Conservation (phyloP, 1,140 invertebrate species). For the Hirudo medicinalis region DNA sequence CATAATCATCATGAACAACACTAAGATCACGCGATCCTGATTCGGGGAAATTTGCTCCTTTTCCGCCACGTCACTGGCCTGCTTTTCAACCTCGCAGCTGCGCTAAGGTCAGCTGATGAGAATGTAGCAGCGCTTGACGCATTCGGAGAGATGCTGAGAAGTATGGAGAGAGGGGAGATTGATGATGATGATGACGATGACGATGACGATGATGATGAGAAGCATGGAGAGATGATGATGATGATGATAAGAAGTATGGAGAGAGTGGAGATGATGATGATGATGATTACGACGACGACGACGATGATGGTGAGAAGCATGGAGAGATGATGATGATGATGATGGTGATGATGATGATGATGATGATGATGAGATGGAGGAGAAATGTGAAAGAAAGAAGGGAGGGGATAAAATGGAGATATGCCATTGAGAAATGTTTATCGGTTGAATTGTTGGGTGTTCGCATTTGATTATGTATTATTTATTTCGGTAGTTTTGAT, state of each 20-base stretch:
- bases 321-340: constrained; percentile 2
- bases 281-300: not conserved
- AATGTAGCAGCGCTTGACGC: no score
- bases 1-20: no score
- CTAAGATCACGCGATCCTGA: no score
- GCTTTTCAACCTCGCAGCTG: no score
- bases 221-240: not conserved
- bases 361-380: not conserved
- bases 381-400: not conserved
- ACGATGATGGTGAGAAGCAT: not conserved
- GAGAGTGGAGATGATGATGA: not conserved
- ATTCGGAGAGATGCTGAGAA: not conserved
- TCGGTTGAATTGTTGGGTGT: no score
- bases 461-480: no score
- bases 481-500: not conserved
- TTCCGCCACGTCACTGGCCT: no score
- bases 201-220: not conserved
- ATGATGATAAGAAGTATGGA: no score
- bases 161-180: not conserved
- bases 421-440: not conserved
- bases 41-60: no score
- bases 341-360: constrained; percentile 9
- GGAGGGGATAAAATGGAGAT: not conserved
- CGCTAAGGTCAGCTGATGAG: no score
- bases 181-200: constrained; percentile 2